Base-by-base conservation (phyloP, 2,797 vertebrate species). In the Acrocephalus scirpaceus region DNA sequence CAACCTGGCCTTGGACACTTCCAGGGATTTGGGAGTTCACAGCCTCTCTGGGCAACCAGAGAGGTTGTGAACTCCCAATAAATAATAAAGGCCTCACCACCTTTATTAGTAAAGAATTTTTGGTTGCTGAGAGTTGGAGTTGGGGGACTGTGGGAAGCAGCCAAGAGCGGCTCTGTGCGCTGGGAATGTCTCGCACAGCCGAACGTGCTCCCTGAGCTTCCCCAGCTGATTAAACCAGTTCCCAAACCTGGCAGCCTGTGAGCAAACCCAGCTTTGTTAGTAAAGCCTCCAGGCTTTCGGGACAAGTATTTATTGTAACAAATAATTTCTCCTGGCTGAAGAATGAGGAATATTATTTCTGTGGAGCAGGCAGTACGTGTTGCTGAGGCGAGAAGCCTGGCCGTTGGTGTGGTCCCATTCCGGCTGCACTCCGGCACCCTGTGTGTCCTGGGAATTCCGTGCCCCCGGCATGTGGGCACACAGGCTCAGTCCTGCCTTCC, bases 181-280 rank as follows among this genome's bases (percentile, higher is more conserved):
- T 36, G 17, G 18, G 25, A 22, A 19, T 3, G 66, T 27, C 78
- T 81, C 5, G 0, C 4, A 1, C 36, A 16, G 78, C 54, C 57
- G 0, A n/a, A n/a, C 2, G 8, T 16, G 87, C 75, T 90, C 78
- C 87, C 92, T 12, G 14, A 75, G 66, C 84, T 88, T 61, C 91
- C 89, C 77, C 94, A 75, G 92, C 81, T 29, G 80, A 94, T 89
- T 62, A 73, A 92, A 87, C 80, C 86, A 19, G 77, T 56, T 85
- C 91, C 66, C 84, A 54, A 72, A 92, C 23, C 94, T 88, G 88
- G 90, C 91, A 93, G 92, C 79, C 76, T 40, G n/a, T 4, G 13
- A 77, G 85, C 90, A 72, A 81, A 60, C 90, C 80, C 86, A 27
- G 86, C 92, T 95, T 87, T 95, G 93, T 91, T 80, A 90, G 77